Base-by-base conservation (phyloP, 1,140 invertebrate species). In the Aphaenogaster ashmeadi region DNA sequence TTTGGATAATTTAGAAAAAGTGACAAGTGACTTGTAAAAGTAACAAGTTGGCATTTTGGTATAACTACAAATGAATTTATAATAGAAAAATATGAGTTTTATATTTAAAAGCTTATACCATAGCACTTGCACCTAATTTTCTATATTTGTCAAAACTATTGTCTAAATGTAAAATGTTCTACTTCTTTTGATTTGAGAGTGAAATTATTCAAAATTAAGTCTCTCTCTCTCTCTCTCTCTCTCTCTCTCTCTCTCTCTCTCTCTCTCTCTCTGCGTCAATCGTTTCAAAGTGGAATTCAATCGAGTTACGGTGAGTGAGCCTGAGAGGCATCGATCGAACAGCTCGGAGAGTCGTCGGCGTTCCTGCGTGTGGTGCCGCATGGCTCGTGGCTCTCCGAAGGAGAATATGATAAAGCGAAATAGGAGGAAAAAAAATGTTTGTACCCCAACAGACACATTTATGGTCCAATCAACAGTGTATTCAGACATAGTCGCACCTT, bases 401-500 rank as follows among this genome's bases (percentile, higher is more conserved):
- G 54, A 89, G 88, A 91, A 91, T 88, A 89, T 90, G 64, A 88
- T 83, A 79, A 87, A 86, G 81, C 72, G 60, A 86, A 90, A 84
- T 81, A 71, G 81, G 83, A 85, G 56, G 74, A 91, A 81, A 89
- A 91, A 88, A 90, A 91, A 86, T 91, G 89, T 92, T 91, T 92
- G 87, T 89, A 86, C 88, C 88, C 89, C 79, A 91, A 93, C 93
- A 94, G 94, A 95, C 94, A 95, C 94, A 93, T 95, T 95, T 95
- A 94, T 94, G 93, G 92, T 92, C 94, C 94, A 95, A 95, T 95
- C 95, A 95, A 94, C 94, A 94, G 89, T 92, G 94, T 93, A 95
- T 95, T 95, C 95, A 95, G 94, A 91, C 93, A 93, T 92, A 93
- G 94, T 95, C 95, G 93, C 95, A 95, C 94, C 94, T 95, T 92